Evolutionary conservation across 1,140 invertebrate genomes (phyloP), one percentile per base, ranked within the genome.

Genomic region (Pseudomyrmex cubaensis): DNA sequence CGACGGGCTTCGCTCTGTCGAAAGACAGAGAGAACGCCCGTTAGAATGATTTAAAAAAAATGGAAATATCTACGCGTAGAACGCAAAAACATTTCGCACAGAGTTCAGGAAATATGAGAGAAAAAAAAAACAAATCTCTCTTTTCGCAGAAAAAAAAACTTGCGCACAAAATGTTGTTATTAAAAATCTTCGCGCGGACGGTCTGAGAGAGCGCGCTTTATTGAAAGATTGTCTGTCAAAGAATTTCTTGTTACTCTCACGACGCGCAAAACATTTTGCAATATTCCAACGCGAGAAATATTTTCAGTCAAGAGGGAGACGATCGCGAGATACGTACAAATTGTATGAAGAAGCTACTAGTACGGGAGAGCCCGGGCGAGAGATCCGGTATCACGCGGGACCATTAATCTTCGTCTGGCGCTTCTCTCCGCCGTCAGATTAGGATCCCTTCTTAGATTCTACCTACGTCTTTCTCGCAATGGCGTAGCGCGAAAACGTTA

Each of bases 321-420:
- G 78, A 82, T 83, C 78, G 69, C 22, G n/a, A 72, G 22, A 25
- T 72, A 75, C 13, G 48, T 85, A 62, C 72, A 85, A 85, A 85
- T 85, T 84, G 22, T 72, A 84, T 50, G 64, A 84, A 83, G 72
- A 72, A 83, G 22, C 35, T 22, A 67, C 10, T 52, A 25, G 25
- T 3, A 35, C 62, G 22, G 22, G 35, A 35, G 35, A 22, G 54
- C 3, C 25, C 25, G 25, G 25, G 25, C 25, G 52, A 8, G 35
- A 83, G 70, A 83, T 83, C 48, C 59, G 57, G 57, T 85, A 76
- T 77, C 82, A 35, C 59, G 0, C 35, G 57, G 57, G 59, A 76
- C 73, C 64, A 85, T 85, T 85, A 83, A 85, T 85, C 84, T 85
- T 85, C 66, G 82, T 77, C 84, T 54, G 48, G 72, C 44, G 50